Base-by-base conservation (phyloP, 2,888 invertebrate species). In the Caenorhabditis sp. region DNA sequence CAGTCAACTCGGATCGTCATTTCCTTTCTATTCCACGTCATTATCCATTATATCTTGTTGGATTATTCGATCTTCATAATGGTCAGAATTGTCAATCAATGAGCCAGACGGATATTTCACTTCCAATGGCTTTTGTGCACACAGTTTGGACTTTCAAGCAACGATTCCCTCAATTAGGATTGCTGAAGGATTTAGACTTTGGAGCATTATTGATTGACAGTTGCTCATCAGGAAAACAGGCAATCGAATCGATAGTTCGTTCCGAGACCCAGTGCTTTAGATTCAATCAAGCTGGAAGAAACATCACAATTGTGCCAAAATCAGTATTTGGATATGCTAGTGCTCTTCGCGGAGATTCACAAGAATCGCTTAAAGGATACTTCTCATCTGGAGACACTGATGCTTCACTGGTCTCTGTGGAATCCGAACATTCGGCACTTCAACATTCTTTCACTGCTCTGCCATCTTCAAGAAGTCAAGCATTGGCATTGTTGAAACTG, bases 71-170 rank as follows among this genome's bases (percentile, higher is more conserved):
- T 59, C 77, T 85, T 10, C 85, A 85, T 69, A 71, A 70, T 56
- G 85, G 85, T 1, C 65, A 69, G n/a, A 74, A 68, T 20, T 85
- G 85, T 69, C 74, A 84, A 38, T 71, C 70, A 10, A 77, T 85
- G 73, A 63, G 65, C 12, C 78, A 76, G 49, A 84, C 81, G 26
- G 82, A 81, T 64, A 82, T 86, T 59, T 77, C 81, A 1, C 76
- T 84, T 26, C 84, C 86, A n/a, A 79, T 86, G 80, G 85, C 86
- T 8, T 85, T 86, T 68, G 78, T 83, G 0, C 83, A 86, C 58
- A 83, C 86, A 12, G 77, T 84, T 43, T 84, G 83, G 80, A 85
- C 85, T 14, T 84, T 85, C 76, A 80, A 80, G 25, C 82, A 83
- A 69, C 67, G 83, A 21, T 84, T 83, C 76, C 83, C 84, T 3